Conservation (phyloP, 2,113 vertebrate species). For the Falco punctatus region DNA sequence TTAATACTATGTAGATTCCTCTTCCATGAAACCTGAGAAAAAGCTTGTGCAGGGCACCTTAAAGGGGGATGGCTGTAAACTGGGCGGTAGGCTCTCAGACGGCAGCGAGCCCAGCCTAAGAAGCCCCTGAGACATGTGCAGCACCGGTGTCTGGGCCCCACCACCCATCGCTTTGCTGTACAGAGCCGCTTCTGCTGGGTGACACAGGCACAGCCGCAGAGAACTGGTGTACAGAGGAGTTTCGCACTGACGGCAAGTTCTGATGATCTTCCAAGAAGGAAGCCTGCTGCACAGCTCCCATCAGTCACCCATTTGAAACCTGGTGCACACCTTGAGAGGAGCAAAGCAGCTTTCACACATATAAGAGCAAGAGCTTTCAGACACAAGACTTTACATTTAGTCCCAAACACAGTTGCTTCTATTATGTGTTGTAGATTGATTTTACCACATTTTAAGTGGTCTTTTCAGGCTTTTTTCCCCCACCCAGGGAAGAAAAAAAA, state of each 20-base stretch:
- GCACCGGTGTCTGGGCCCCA: neutral
- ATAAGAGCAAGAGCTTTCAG: neutral
- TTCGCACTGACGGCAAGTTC: neutral
- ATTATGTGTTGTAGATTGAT: neutral
- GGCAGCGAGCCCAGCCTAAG: neutral
- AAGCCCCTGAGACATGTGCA: accelerated
- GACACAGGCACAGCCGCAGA: accelerated
- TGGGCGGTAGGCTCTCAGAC: neutral
- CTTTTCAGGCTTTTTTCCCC: neutral
- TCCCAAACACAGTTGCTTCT: neutral
- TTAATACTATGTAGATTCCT: neutral
- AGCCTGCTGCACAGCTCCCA: neutral
- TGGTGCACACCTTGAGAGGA: accelerated
- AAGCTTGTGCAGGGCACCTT: accelerated
- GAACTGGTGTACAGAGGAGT: neutral
- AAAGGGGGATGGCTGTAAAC: accelerated
- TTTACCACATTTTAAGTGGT: neutral
- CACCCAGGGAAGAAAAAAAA: neutral
- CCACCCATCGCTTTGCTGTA: neutral
- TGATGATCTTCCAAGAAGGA: neutral
- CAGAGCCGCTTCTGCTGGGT: accelerated
- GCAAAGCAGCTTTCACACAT: neutral
- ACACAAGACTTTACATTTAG: neutral
- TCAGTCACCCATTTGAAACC: neutral
- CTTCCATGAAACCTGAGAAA: neutral